Evolutionary conservation across 1,140 invertebrate genomes (phyloP), one percentile per base, ranked within the genome.

Genomic region (Lycorma delicatula): DNA sequence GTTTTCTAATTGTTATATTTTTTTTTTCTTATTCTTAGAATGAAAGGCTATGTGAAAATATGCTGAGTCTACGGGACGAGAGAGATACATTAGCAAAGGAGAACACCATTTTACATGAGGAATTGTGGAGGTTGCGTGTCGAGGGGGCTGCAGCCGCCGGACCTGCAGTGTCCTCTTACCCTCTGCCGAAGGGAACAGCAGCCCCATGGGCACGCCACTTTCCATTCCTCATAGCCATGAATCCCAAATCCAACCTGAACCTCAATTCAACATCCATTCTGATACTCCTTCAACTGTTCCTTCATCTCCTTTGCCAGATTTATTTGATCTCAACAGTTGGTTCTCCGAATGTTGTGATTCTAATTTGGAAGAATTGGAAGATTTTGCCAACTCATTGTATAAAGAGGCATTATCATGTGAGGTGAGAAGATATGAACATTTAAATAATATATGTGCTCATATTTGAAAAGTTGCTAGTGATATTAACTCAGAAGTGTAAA

Each of bases 141-240:
- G 41, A 44, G 23, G 41, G 41, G 23, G 41, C 41, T 6, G 41
- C 41, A 20, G 23, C 41, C n/a, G 41, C 18, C 18, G 41, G 41
- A 44, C 41, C 41, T 44, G 41, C 41, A 5, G 41, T 44, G 41
- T 44, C 41, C 41, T 44, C 41, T 6, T 22, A 7, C 41, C 41
- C 41, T 44, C 41, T 44, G 41, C 41, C 41, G 41, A 16, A 44
- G 41, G 41, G 41, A 44, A 16, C 23, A 22, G 23, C 41, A 44
- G 41, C 41, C 12, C 41, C 3, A 9, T 44, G 7, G 23, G 41
- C 41, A 44, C 41, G n/a, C 41, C 5, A 18, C 23, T 22, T 44
- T 16, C 41, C 31, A n/a, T 9, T n/a, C n/a, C 31, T 34, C 31
- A 44, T 22, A 44, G 41, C 16, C 23, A 22, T 20, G 41, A 13